Evolutionary conservation across 2,888 invertebrate species (phyloP), one percentile per base, ranked within the genome.

Genomic region (Theodoxus fluviatilis): DNA sequence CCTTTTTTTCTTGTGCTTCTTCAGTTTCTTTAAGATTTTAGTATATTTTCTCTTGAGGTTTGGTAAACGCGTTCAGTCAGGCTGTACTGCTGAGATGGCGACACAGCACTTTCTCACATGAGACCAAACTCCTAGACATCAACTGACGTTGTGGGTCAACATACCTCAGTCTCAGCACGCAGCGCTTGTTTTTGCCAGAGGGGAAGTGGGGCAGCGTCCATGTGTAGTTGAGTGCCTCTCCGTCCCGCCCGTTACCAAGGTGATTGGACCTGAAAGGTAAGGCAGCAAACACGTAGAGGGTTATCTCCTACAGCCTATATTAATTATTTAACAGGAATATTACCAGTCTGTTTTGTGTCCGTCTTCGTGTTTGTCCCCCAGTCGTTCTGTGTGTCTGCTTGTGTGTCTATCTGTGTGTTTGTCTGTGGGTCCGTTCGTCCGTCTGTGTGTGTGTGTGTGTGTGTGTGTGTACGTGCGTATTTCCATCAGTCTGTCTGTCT

Each of bases 141-240:
- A n/a, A n/a, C n/a, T n/a, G n/a, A n/a, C n/a, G n/a, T n/a, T n/a
- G n/a, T n/a, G n/a, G n/a, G n/a, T 37, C 15, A 37, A 25, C 73
- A 68, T 73, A 84, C 85, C 86, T 84, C 70, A 87, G 81, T 72
- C 87, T 79, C 25, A 82, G 78, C 1, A 85, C 82, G 80, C 87
- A 87, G 70, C 82, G 75, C 70, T 86, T 79, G 33, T 76, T 76
- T 40, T 79, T 78, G 9, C 75, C 79, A 3, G 87, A 87, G 43
- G 86, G 87, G 73, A 87, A 87, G 74, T 84, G 76, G 43, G 87
- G 87, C 28, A 87, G 70, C n/a, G 72, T 80, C 87, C 87, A 87
- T 15, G 74, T 77, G 71, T 84, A 86, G 35, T 76, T 81, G 15
- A 78, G 75, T 1, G 83, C 73, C 55, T 75, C 67, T 31, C 80